Percentiles rank a stretch among this genome's conserved stretches.
Evolutionary conservation across 2,797 vertebrate genomes (phyloP).

Genomic region (Neopelma chrysocephalum): DNA sequence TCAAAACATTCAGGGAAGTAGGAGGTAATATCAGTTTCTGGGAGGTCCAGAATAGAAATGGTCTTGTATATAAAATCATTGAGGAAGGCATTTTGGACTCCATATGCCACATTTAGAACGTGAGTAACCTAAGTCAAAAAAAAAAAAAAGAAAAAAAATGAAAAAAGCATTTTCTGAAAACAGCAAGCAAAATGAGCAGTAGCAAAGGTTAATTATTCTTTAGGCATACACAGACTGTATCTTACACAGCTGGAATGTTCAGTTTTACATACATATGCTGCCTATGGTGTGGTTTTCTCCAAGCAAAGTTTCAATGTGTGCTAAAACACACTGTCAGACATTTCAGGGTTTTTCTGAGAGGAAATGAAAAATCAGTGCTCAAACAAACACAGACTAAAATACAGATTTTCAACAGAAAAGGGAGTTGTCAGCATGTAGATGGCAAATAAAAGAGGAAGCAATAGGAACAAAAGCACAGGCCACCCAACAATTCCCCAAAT

Average conservation of each 20-base stretch:
- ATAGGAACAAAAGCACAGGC: not conserved
- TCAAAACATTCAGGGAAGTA: conserved; percentile 89
- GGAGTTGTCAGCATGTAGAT: not conserved
- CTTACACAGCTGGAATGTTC: not conserved
- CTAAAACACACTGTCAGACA: not conserved
- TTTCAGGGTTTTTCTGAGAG: not conserved
- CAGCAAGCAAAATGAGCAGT: not conserved
- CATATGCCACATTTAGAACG: conserved; percentile 92
- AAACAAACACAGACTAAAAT: not conserved
- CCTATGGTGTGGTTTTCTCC: not conserved
- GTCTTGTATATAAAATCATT: conserved; percentile 89
- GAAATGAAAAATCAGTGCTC: not conserved
- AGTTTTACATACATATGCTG: not conserved
- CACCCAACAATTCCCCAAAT: not conserved
- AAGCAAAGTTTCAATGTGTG: not conserved
- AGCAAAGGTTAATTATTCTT: not conserved
- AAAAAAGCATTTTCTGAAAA: not conserved
- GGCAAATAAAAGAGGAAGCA: not conserved
- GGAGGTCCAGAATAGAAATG: conserved; percentile 89
- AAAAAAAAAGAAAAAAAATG: not conserved
- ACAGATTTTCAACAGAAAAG: not conserved
- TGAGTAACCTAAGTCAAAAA: conserved; percentile 86
- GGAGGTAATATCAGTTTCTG: conserved; percentile 85
- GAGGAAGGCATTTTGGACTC: conserved; percentile 90
- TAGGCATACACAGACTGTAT: not conserved